Evolutionary conservation across 1,140 invertebrate genomes (phyloP).

Genomic region (Drosophila erecta): DNA sequence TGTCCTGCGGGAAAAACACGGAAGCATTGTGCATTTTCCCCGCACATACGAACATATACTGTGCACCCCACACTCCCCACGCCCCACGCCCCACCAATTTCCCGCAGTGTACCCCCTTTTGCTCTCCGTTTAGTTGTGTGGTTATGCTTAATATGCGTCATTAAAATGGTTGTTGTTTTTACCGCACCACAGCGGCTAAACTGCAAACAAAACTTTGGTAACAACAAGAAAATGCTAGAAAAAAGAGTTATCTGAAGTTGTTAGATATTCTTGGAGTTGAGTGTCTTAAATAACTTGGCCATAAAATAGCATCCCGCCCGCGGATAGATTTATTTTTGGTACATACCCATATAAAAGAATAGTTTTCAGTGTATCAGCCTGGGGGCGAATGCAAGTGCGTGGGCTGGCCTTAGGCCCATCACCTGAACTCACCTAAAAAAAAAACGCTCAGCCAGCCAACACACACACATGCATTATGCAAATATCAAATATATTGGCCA

Average conservation of each 20-base stretch:
- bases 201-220: neutral
- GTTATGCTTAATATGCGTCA: conserved; percentile 82
- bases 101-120: conserved; percentile 11
- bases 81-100: no score
- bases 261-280: no score
- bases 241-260: no score
- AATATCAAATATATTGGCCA: conserved; percentile 60
- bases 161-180: conserved; percentile 74
- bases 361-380: neutral
- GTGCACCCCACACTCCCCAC: neutral
- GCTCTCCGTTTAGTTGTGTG: conserved; percentile 59
- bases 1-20: conserved; percentile 40
- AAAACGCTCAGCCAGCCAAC: conserved; percentile 7
- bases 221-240: neutral
- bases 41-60: neutral
- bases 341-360: no score
- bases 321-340: neutral
- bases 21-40: conserved; percentile 66
- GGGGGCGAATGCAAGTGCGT: conserved; percentile 25
- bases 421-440: conserved; percentile 5
- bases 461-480: conserved; percentile 62
- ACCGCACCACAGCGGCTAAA: neutral
- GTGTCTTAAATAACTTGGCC: no score
- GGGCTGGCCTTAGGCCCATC: conserved; percentile 15
- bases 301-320: no score